Base-by-base conservation (phyloP, 2,797 vertebrate genomes). In the Amblyraja radiata region DNA sequence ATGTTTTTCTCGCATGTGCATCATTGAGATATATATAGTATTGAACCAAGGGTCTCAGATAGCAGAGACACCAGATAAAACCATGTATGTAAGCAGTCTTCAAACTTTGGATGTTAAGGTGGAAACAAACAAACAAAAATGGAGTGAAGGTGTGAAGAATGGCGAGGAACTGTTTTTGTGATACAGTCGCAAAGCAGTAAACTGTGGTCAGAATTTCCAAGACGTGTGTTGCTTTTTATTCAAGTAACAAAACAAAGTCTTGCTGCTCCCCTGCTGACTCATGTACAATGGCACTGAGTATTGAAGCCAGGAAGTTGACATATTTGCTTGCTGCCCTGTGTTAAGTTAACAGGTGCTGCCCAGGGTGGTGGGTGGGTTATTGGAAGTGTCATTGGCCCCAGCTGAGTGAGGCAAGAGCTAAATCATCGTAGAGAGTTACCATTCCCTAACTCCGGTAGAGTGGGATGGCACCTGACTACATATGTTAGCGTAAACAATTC, bases 21-120 rank as follows among this genome's bases (percentile, higher is more conserved):
- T 97, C 96, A 95, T 95, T 95, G 2, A 63, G 94, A 97, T 98
- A 98, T 98, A 98, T 98, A 98, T 99, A 98, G 96, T 96, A 96
- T 94, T 93, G 94, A 93, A 94, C 94, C 94, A 93, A 93, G 95
- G 94, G 95, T 94, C 95, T 96, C 95, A 95, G 94, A 97, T 96
- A 95, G 96, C 96, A 95, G 94, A 80, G 94, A 93, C 93, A 81
- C 80, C 23, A 23, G 94, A 94, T 90, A 94, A 94, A 94, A 93
- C 90, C 68, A 92, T 76, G 39, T 92, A 76, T 92, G 90, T 92
- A 92, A 92, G 90, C 90, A 92, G 32, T 92, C 71, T 92, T 92
- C 90, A 91, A 91, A 91, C 68, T 91, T 74, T 32, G 39, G 65
- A 90, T 90, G 88, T 10, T 32, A 76, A 92, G 90, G 6, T 92